A percentile compares a stretch with the other conserved stretches of the same genome.
Evolutionary conservation across 2,888 invertebrate genomes (phyloP).

Genomic region (Hyles lineata): DNA sequence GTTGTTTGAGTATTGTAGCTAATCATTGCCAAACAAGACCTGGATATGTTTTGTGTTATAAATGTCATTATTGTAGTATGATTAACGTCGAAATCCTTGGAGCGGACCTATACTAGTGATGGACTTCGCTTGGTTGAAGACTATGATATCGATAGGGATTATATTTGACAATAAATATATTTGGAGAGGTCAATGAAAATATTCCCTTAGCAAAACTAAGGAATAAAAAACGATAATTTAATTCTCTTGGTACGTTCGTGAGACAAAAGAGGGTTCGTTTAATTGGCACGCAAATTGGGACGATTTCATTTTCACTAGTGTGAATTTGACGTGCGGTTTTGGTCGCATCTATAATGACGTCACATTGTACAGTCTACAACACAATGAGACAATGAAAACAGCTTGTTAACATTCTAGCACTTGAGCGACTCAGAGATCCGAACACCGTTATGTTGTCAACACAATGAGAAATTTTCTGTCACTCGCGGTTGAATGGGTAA

Average conservation of each 20-base stretch:
- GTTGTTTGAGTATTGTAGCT: not conserved
- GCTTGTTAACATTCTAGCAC: conserved; percentile 7
- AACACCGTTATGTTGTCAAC: conserved; percentile 18
- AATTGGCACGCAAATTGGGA: not conserved
- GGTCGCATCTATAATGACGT: not conserved
- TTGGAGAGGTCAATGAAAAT: too few relatives aligned
- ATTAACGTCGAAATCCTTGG: too few relatives aligned
- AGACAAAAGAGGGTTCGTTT: not conserved
- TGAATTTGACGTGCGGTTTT: not conserved
- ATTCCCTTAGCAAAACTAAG: too few relatives aligned
- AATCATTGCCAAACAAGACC: not conserved
- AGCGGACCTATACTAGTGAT: too few relatives aligned
- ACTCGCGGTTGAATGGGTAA: conserved; percentile 13
- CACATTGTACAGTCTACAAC: not conserved
- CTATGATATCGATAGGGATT: too few relatives aligned
- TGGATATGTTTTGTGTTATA: too few relatives aligned
- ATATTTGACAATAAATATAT: too few relatives aligned
- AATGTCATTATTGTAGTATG: too few relatives aligned
- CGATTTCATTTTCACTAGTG: not conserved
- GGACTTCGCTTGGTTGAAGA: too few relatives aligned
- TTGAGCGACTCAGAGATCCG: conserved; percentile 3
- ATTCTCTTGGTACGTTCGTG: not conserved
- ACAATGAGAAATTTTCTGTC: conserved; percentile 25
- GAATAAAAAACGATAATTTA: too few relatives aligned
- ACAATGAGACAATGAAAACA: not conserved